Conservation (phyloP, 2,113 vertebrate genomes). For the Erythrocercus mccallii region DNA sequence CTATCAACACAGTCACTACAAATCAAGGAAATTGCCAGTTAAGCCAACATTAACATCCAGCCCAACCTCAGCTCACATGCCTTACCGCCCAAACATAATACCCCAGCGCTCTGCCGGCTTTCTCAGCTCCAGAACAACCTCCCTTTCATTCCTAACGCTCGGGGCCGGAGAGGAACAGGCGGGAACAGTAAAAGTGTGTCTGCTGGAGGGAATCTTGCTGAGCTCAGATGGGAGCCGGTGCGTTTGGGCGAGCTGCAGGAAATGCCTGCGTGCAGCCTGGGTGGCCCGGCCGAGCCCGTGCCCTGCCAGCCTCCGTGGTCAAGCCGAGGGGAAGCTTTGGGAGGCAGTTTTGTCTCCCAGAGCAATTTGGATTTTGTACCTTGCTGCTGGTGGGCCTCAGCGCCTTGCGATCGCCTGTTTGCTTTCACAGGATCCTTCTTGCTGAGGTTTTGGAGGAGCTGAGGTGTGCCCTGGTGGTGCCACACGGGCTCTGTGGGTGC, state of each 20-base stretch:
- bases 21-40: slow-evolving; percentile 63
- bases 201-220: slow-evolving; percentile 46
- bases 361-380: not conserved
- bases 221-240: not conserved
- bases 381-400: not conserved
- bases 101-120: slow-evolving; percentile 1
- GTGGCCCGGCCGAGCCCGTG: not conserved
- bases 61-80: slow-evolving; percentile 47
- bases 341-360: not conserved
- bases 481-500: not conserved
- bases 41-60: slow-evolving; percentile 64
- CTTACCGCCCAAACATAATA: slow-evolving; percentile 53
- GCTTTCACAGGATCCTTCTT: not conserved
- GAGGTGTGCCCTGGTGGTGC: accelerated
- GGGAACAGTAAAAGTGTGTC: slow-evolving; percentile 25
- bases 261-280: not conserved
- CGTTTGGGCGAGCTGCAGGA: not conserved
- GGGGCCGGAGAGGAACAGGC: not conserved
- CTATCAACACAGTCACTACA: slow-evolving; percentile 53
- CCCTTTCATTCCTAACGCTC: slow-evolving; percentile 15
- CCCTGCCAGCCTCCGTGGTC: not conserved
- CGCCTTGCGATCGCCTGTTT: not conserved
- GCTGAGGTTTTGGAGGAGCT: accelerated
- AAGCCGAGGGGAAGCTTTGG: not conserved
- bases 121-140: slow-evolving; percentile 42